Base-by-base conservation (phyloP, 2,797 vertebrate genomes). In the Premnoplex brunnescens region DNA sequence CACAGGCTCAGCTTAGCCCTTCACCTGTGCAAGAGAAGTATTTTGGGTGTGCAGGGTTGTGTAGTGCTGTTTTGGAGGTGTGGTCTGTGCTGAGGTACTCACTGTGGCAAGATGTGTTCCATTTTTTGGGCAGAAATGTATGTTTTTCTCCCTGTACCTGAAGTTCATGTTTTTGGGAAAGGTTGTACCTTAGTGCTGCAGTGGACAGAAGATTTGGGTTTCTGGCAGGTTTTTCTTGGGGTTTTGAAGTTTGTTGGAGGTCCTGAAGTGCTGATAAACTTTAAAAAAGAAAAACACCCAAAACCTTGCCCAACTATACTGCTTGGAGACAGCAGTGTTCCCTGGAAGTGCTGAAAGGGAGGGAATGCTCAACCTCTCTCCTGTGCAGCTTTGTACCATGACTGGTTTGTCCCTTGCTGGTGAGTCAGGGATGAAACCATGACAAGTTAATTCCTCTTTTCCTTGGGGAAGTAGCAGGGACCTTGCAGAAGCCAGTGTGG, bases 231-330 rank as follows among this genome's bases (percentile, higher is more conserved):
- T 76, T 89, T 26, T 41, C 8, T 36, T 32, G 8, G 7, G 8
- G 41, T 24, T 21, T 62, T 49, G 32, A 55, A 49, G 22, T 34
- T 84, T 2, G 1, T 4, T 67, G 20, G 24, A 75, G n/a, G 51
- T 34, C 3, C 2, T 19, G 20, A 34, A 66, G 36, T 32, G 19
- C n/a, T 55, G 48, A 34, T 37, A 63, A 81, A 37, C 18, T 37
- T 32, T 2, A 21, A 44, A 30, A 52, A 14, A 41, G 21, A 51
- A 34, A 58, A 64, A 52, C 9, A 20, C 20, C 43, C 43, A 10
- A 44, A 44, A 44, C 19, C 20, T 14, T 1, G 1, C 17, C 10
- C 16, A 54, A 20, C 19, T 37, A 0, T 7, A 14, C 39, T 2
- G 7, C 14, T 1, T 48, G 30, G 58, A 44, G 8, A 24, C 12